A percentile compares a stretch with the other conserved stretches of the same genome.
These are phyloP conservation scores for Piprites chloris DNA, from an alignment of 2,113 vertebrate genomes.

Conservation along the genomic window DNA sequence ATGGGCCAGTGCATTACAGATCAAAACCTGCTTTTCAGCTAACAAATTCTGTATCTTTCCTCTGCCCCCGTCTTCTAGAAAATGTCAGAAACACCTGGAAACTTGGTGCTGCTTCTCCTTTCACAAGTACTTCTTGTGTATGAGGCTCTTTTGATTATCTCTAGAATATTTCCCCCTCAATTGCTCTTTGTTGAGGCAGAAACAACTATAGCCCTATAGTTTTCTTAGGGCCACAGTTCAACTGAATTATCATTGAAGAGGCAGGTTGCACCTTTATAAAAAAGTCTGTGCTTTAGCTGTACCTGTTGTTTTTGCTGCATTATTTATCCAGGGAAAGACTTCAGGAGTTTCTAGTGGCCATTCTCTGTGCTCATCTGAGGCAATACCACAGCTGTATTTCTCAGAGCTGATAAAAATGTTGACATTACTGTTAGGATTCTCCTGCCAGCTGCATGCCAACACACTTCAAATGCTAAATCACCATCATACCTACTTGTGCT, in stretches of 20 bases:
- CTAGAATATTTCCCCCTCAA: not conserved
- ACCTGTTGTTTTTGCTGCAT: not conserved
- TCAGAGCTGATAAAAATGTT: not conserved
- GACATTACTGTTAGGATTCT: not conserved
- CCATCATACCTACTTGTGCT: not conserved
- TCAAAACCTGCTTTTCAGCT: not conserved
- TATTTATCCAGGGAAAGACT: not conserved
- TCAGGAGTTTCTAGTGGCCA: not conserved
- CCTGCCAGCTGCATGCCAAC: not conserved
- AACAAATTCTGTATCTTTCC: not conserved
- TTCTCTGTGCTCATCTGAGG: not conserved
- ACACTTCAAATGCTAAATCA: not conserved
- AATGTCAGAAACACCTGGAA: conserved; percentile 36
- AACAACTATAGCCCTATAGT: not conserved
- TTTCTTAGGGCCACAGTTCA: not conserved
- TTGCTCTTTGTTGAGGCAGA: not conserved
- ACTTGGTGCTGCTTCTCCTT: not conserved
- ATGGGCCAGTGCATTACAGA: not conserved
- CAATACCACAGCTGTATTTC: not conserved
- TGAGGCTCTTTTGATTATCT: not conserved
- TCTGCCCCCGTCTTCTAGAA: not conserved
- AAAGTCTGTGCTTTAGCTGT: not conserved
- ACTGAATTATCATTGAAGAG: not conserved
- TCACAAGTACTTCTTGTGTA: not conserved
- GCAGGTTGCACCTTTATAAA: not conserved